Conservation (phyloP, 1,140 invertebrate species). For the Thaumatotibia leucotreta region DNA sequence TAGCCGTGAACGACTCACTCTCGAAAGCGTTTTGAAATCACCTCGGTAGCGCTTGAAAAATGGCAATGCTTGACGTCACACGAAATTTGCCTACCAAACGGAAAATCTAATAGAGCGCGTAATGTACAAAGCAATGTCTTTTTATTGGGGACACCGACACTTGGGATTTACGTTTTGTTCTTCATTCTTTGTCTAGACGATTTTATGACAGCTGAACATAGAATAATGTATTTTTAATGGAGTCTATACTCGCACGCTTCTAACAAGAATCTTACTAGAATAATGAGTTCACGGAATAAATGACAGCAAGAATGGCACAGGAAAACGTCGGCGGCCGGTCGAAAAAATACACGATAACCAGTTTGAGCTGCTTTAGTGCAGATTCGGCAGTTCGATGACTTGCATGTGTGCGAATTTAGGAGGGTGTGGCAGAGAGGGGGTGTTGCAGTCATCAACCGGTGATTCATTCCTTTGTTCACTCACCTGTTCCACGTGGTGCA, state of each 20-base stretch:
- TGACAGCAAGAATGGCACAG: slow-evolving; percentile 44
- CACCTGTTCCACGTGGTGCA: slow-evolving; percentile 26
- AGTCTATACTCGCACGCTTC: not conserved
- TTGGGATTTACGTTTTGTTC: not conserved
- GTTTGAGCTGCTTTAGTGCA: slow-evolving; percentile 68
- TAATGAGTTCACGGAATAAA: slow-evolving; percentile 11
- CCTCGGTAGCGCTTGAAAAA: slow-evolving; percentile 35
- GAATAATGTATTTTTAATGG: slow-evolving; percentile 9
- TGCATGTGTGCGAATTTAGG: slow-evolving; percentile 50
- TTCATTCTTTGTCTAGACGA: slow-evolving; percentile 9
- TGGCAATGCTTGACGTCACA: slow-evolving; percentile 31
- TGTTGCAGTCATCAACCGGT: slow-evolving; percentile 56
- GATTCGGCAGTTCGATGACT: slow-evolving; percentile 64
- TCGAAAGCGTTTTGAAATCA: slow-evolving; percentile 43
- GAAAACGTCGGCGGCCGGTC: slow-evolving; percentile 43
- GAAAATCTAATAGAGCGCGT: slow-evolving; percentile 22
- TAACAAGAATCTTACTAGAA: not conserved
- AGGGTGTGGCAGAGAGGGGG: slow-evolving; percentile 42
- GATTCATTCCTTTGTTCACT: slow-evolving; percentile 64
- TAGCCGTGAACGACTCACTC: slow-evolving; percentile 22
- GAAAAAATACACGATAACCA: slow-evolving; percentile 63
- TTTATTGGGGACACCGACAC: slow-evolving; percentile 1
- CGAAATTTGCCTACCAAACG: slow-evolving; percentile 29
- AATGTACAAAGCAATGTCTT: slow-evolving; percentile 14
- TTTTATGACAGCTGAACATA: slow-evolving; percentile 9